Evolutionary conservation across 2,113 vertebrate genomes (phyloP).

Genomic region (Thalassarche chlororhynchos): DNA sequence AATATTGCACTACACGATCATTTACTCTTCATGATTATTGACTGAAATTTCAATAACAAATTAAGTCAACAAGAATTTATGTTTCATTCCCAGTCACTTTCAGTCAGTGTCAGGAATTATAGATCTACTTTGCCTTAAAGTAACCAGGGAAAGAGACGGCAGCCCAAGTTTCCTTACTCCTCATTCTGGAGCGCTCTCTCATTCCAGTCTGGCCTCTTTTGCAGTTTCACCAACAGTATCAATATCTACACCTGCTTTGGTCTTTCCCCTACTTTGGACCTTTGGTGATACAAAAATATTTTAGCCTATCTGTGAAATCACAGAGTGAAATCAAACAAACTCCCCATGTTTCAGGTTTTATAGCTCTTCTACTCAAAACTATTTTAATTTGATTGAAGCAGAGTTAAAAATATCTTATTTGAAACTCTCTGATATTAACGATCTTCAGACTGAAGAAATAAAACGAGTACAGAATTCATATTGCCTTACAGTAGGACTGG

Average conservation of each 20-base stretch:
- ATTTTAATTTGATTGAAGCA: neutral
- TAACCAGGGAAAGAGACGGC: slow-evolving; percentile 54
- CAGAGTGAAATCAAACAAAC: neutral
- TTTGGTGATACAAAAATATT: neutral
- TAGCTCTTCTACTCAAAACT: neutral
- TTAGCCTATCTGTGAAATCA: neutral
- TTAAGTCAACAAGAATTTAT: slow-evolving; percentile 77
- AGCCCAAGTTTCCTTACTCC: neutral
- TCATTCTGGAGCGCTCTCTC: neutral
- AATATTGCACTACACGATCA: slow-evolving; percentile 56
- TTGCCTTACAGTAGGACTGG: neutral
- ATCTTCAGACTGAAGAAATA: neutral
- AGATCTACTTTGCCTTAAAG: slow-evolving; percentile 62
- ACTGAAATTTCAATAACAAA: slow-evolving; percentile 77
- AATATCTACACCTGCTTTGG: neutral
- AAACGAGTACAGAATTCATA: neutral
- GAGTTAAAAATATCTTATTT: slow-evolving; percentile 8
- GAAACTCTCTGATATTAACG: neutral
- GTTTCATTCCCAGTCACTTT: slow-evolving; percentile 65
- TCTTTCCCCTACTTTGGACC: neutral
- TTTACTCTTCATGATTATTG: slow-evolving; percentile 76
- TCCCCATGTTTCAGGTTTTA: neutral
- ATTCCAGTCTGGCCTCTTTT: neutral
- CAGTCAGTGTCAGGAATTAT: slow-evolving; percentile 69
- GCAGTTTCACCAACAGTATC: neutral